Base-by-base conservation (phyloP, 2,888 invertebrate genomes). In the Toxonevra muliebris region DNA sequence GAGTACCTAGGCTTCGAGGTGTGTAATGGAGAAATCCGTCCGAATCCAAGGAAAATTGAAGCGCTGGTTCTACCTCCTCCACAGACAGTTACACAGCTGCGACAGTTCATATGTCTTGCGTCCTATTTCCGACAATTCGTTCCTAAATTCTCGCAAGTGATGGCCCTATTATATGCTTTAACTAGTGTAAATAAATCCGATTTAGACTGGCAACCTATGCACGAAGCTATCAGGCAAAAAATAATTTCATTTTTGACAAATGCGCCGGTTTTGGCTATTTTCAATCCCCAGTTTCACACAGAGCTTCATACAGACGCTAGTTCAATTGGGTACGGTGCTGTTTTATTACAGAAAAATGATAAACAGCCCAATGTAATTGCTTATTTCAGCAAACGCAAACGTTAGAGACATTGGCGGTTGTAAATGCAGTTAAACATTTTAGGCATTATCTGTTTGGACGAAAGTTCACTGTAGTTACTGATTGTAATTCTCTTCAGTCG, bases 341-440 rank as follows among this genome's bases (percentile, higher is more conserved):
- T 63, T 12, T 20, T 63, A 20, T 13, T 63, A 20, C 63, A 63
- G 11, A 17, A 53, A 15, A 12, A 30, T 8, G 52, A 53, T 41
- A 13, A 13, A 11, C 53, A n/a, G 42, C n/a, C n/a, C n/a, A n/a
- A n/a, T n/a, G 54, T 63, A 3, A 54, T 63, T 9, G 63, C 53
- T n/a, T 63, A 63, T 55, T 63, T 42, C 43, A 63, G 54, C 19
- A 63, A 63, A 53, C 12, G 54, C n/a, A n/a, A n/a, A 63, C 63
- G 45, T 61, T 75, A 61, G 72, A 76, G 54, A 74, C 75, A 1
- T 58, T 75, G 15, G 72, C 71, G 11, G 74, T 73, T n/a, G 61
- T 73, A 17, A 72, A 70, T 48, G 59, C 69, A 1, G 60, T 73
- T 43, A 73, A 71, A 50, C 68, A 71, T 66, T 74, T 76, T 60